phyloP scores from a whole-genome alignment of 2,797 vertebrate species.

The Hirundo rustica region DNA sequence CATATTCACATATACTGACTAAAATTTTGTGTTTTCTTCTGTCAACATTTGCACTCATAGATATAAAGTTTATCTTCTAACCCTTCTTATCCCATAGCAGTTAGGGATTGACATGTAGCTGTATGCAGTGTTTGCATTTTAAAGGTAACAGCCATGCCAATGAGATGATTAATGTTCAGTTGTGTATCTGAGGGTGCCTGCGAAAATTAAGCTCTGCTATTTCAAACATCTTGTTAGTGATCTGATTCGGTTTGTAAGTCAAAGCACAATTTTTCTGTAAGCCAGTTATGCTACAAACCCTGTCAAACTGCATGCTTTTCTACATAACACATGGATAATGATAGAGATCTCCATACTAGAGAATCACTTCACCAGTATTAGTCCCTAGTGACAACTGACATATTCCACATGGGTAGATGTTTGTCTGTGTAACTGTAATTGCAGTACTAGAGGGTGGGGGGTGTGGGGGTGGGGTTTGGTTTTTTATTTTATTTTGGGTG shows the following conservation, averaged over 20 bases:
- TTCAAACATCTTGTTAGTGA: background rate
- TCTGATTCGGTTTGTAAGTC: background rate
- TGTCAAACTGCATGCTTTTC: background rate
- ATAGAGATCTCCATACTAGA: background rate
- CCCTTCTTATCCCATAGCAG: background rate
- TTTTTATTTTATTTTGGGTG: background rate
- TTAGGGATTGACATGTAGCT: background rate
- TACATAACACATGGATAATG: background rate
- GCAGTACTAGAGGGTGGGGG: background rate
- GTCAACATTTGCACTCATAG: background rate
- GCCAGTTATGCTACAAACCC: background rate
- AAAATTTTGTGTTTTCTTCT: background rate
- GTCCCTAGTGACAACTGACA: background rate
- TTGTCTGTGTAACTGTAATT: background rate
- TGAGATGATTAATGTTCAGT: background rate
- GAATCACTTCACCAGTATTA: background rate
- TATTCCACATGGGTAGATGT: background rate
- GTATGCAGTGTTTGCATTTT: background rate
- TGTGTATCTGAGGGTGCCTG: background rate
- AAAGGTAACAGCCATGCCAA: background rate
- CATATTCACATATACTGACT: background rate
- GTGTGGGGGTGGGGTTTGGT: too few species aligned
- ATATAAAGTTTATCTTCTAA: background rate
- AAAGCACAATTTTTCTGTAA: conserved; percentile 3
- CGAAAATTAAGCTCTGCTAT: background rate